Evolutionary conservation across 2,797 vertebrate genomes (phyloP).

Genomic region (Syndactyla subalaris): DNA sequence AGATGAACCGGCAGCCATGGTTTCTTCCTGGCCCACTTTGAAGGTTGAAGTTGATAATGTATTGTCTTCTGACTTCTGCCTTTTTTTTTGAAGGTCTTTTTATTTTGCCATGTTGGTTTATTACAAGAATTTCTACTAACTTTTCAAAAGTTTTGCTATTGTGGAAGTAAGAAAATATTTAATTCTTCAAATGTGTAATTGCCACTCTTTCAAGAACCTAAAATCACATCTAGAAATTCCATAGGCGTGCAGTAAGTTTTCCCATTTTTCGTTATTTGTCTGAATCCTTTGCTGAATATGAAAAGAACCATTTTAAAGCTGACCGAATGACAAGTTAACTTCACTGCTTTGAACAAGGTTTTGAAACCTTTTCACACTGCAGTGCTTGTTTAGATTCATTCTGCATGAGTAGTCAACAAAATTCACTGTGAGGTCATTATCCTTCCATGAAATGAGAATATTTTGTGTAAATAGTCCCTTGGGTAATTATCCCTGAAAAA

Average conservation of each 20-base stretch:
- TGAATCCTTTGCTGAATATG: not conserved
- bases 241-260: not conserved
- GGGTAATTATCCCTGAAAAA: slow-evolving; percentile 3
- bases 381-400: not conserved
- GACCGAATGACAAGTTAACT: not conserved
- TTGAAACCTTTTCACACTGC: not conserved
- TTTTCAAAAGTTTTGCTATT: not conserved
- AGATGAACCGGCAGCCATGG: not conserved
- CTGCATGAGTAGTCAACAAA: not conserved
- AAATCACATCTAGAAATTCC: not conserved
- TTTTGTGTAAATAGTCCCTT: not conserved
- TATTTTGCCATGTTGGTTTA: not conserved
- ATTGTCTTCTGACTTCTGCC: not conserved
- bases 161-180: not conserved
- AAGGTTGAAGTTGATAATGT: not conserved
- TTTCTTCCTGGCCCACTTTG: not conserved
- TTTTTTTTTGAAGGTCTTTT: not conserved
- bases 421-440: not conserved
- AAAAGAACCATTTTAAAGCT: not conserved
- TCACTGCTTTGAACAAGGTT: not conserved
- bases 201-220: not conserved
- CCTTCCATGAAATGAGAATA: not conserved
- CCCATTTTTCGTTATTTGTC: not conserved
- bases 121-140: not conserved
- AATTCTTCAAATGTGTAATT: not conserved